These are phyloP conservation scores for Petaurus breviceps DNA, from an alignment of 2,113 vertebrate species.

Conservation along the genomic window DNA sequence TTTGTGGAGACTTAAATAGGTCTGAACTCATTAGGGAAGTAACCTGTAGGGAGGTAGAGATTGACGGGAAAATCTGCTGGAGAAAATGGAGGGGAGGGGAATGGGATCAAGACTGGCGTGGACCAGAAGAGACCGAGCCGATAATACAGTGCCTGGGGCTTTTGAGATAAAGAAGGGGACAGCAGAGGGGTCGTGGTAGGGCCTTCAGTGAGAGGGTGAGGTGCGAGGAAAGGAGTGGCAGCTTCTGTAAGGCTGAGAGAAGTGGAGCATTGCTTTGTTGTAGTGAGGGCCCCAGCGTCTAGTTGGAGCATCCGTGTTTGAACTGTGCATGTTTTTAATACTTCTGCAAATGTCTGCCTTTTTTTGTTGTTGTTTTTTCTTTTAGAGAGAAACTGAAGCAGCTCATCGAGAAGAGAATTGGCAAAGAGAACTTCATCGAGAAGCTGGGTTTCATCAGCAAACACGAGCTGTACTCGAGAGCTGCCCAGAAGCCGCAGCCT, in stretches of 20 bases:
- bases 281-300: neutral
- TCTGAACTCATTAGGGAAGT: neutral
- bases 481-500: slow-evolving; percentile 96
- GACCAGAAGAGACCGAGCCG: neutral
- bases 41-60: neutral
- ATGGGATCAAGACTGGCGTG: neutral
- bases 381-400: slow-evolving; percentile 97
- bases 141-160: too few species aligned
- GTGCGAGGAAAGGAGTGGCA: neutral
- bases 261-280: neutral
- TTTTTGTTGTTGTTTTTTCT: neutral
- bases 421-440: slow-evolving; percentile 98
- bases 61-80: neutral
- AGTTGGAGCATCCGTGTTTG: neutral
- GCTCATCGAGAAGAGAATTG: slow-evolving; percentile 97
- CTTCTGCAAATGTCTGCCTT: slow-evolving; percentile 27
- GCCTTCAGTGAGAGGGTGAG: neutral
- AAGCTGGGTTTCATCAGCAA: slow-evolving; percentile 98
- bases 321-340: neutral
- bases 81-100: neutral
- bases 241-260: neutral
- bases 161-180: neutral
- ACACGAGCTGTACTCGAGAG: slow-evolving; percentile 96
- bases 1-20: neutral
- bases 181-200: neutral